Evolutionary conservation across 2,113 vertebrate genomes (phyloP).

Genomic region (Ameiurus melas): DNA sequence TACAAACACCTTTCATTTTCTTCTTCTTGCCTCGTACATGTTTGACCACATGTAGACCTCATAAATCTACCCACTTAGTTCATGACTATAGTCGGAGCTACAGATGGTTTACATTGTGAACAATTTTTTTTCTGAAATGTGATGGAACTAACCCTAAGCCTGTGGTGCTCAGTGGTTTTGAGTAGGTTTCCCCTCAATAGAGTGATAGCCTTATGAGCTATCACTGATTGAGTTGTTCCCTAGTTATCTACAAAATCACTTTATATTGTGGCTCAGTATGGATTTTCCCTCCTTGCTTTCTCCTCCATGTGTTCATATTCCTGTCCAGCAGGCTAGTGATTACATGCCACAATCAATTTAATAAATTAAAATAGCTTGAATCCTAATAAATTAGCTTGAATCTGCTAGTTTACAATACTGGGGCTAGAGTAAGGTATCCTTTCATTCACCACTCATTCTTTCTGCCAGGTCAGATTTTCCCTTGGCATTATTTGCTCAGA

Average conservation of each 20-base stretch:
- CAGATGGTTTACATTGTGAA: not conserved
- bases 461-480: too few species aligned
- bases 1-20: not conserved
- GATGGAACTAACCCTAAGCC: not conserved
- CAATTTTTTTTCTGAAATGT: not conserved
- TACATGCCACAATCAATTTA: not conserved
- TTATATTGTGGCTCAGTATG: not conserved
- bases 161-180: not conserved
- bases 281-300: not conserved
- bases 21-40: not conserved
- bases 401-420: not conserved
- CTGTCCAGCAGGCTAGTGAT: too few species aligned
- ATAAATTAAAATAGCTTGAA: not conserved
- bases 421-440: not conserved
- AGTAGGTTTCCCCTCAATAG: too few species aligned
- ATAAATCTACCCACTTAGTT: too few species aligned
- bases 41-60: not conserved
- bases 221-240: not conserved
- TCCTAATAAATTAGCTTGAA: not conserved
- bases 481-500: too few species aligned
- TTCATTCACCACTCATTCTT: not conserved
- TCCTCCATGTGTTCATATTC: not conserved
- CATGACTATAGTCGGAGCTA: too few species aligned
- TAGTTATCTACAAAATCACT: not conserved
- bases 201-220: not conserved